Conservation (phyloP, 2,113 vertebrate genomes). For the Pterocles orientalis region DNA sequence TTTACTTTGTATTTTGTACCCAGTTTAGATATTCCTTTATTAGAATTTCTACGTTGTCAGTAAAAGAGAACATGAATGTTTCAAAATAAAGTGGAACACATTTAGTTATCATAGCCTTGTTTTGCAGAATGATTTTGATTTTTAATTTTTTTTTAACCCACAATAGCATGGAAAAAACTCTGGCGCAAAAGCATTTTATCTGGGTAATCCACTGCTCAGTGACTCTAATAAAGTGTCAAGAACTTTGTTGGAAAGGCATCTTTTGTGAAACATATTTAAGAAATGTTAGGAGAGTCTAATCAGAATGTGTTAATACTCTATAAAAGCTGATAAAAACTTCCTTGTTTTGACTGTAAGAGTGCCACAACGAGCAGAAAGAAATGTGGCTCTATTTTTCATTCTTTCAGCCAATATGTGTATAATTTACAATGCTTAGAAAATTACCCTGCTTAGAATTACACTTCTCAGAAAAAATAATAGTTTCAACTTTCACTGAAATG, state of each 20-base stretch:
- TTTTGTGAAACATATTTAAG: neutral
- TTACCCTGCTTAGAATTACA: neutral
- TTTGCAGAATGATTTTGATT: neutral
- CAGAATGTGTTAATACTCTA: neutral
- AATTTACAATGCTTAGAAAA: neutral
- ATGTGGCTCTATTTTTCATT: neutral
- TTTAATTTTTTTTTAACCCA: neutral
- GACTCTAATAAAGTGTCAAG: neutral
- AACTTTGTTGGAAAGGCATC: neutral
- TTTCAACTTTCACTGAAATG: neutral
- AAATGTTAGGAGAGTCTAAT: neutral
- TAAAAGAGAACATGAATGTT: neutral
- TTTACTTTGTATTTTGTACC: neutral
- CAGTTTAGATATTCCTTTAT: neutral
- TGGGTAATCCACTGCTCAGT: neutral
- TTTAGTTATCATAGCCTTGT: neutral
- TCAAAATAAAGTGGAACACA: neutral
- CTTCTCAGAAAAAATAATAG: neutral
- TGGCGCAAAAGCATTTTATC: neutral
- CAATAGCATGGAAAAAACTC: neutral
- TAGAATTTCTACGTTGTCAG: neutral
- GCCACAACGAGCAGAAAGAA: neutral
- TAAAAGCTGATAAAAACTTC: neutral
- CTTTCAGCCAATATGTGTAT: neutral
- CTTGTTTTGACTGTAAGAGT: neutral